Conservation (phyloP, 2,113 vertebrate genomes). For the Kryptolebias marmoratus region DNA sequence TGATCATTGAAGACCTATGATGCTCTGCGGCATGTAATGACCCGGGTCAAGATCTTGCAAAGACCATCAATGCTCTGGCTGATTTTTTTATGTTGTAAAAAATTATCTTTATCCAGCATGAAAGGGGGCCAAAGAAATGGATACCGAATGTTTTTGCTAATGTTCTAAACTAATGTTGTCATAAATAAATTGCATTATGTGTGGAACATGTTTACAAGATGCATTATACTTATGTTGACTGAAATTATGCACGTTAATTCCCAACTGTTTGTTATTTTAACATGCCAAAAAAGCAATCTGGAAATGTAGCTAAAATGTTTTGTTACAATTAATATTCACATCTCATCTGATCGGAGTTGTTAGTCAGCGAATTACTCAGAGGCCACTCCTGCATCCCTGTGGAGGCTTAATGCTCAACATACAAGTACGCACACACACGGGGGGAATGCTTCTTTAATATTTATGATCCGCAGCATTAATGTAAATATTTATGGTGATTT, state of each 20-base stretch:
- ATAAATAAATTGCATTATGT: neutral
- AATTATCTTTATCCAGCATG: no score
- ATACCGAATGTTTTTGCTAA: no score
- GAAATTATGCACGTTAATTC: conserved; percentile 50
- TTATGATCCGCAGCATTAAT: conserved; percentile 73
- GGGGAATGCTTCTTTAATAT: conserved; percentile 71
- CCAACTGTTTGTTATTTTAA: conserved; percentile 52
- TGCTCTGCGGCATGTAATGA: no score
- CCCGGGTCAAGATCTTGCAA: no score
- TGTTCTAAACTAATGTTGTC: no score
- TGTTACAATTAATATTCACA: conserved; percentile 64
- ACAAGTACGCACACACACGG: conserved; percentile 20
- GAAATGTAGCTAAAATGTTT: conserved; percentile 53
- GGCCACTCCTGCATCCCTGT: conserved; percentile 46
- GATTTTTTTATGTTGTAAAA: no score
- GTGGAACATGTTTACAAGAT: conserved; percentile 22
- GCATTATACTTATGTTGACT: conserved; percentile 61
- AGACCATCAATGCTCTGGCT: no score
- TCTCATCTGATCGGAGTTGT: conserved; percentile 68
- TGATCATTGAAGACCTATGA: no score
- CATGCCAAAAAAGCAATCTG: conserved; percentile 45
- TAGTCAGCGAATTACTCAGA: conserved; percentile 60
- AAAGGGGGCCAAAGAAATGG: no score
- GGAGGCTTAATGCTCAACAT: conserved; percentile 48
- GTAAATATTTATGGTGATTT: conserved; percentile 85